phyloP scores from a whole-genome alignment of 2,888 invertebrate genomes.

The Meandrusa payeni region DNA sequence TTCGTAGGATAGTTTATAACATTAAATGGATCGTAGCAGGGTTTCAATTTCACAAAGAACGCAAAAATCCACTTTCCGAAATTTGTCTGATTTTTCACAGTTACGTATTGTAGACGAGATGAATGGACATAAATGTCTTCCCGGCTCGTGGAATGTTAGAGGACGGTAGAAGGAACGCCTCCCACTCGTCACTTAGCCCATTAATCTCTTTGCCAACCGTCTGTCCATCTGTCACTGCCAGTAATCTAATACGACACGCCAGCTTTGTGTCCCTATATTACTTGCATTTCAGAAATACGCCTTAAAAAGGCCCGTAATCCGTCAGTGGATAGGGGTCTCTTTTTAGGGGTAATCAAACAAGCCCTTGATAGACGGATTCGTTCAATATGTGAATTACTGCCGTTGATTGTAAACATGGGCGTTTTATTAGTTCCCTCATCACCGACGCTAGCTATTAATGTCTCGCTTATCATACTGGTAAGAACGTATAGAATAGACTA shows the following conservation, averaged over 20 bases:
- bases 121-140: constrained; percentile 59
- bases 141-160: constrained; percentile 41
- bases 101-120: constrained; percentile 56
- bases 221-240: constrained; percentile 73
- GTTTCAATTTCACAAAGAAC: constrained; percentile 22
- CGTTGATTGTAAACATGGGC: constrained; percentile 13
- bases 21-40: constrained; percentile 17
- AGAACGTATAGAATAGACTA: constrained; percentile 12
- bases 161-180: constrained; percentile 46
- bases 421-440: constrained; percentile 1
- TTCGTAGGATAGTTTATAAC: constrained; percentile 22
- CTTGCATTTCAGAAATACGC: constrained; percentile 63
- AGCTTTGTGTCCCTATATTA: constrained; percentile 75
- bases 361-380: constrained; percentile 43
- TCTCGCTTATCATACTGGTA: constrained; percentile 17
- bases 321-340: constrained; percentile 54
- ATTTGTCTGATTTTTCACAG: constrained; percentile 63
- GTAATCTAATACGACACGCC: constrained; percentile 79
- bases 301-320: constrained; percentile 65
- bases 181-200: constrained; percentile 77
- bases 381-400: constrained; percentile 16
- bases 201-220: constrained; percentile 72
- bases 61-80: constrained; percentile 31
- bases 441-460: constrained; percentile 13
- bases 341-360: constrained; percentile 58